Percentiles rank a stretch among this genome's conserved stretches.
Evolutionary conservation across 2,888 invertebrate species (phyloP).

Genomic region (Nomada goodeniana): DNA sequence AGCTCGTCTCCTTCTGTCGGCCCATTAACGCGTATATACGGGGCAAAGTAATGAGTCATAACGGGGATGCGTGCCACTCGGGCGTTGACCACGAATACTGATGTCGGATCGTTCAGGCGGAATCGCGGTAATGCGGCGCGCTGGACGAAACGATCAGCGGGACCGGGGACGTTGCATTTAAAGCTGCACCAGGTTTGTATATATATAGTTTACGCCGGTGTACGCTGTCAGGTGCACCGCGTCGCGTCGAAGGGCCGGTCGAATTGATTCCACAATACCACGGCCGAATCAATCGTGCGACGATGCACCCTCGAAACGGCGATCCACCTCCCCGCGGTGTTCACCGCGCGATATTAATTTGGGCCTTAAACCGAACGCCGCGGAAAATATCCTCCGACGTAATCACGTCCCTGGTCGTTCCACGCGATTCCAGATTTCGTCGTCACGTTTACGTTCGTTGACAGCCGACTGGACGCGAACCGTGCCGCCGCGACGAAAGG

Average conservation of each 20-base stretch:
- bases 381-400: background rate
- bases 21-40: conserved; percentile 58
- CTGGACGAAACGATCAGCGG: background rate
- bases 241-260: background rate
- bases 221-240: background rate
- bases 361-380: background rate
- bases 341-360: conserved; percentile 8
- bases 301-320: background rate
- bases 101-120: conserved; percentile 36
- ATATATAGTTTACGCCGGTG: background rate
- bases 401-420: background rate
- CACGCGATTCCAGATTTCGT: background rate
- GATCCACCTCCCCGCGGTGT: background rate
- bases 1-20: conserved; percentile 61
- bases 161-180: background rate
- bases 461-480: background rate
- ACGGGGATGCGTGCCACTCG: conserved; percentile 56
- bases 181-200: background rate
- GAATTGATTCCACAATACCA: background rate
- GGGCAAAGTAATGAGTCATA: conserved; percentile 65
- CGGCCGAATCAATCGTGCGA: background rate
- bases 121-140: conserved; percentile 34
- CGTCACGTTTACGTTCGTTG: conserved; percentile 32
- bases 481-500: too few relatives aligned
- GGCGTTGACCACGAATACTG: conserved; percentile 50